Base-by-base conservation (phyloP, 2,888 invertebrate species). In the Pharmacophagus antenor region DNA sequence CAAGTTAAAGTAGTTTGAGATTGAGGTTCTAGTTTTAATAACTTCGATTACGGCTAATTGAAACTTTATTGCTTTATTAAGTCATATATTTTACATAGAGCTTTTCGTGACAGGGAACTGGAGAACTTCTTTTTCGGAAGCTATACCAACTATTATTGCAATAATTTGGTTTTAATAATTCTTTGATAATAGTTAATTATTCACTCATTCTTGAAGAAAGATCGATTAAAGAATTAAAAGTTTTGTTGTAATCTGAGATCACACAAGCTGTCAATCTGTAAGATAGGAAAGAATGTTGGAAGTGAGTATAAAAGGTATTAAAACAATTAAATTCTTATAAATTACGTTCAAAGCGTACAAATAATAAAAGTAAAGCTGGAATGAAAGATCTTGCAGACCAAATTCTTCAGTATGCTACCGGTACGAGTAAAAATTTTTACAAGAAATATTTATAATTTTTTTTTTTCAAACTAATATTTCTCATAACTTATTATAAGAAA, bases 1-100 rank as follows among this genome's bases (percentile, higher is more conserved):
- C 54, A 54, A 54, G 54, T 54, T 54, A 21, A 44, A 44, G 44
- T 46, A 54, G 44, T 54, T 54, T n/a, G 15, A 46, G 54, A 27
- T 27, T 52, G 37, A 21, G 54, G 18, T 54, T 25, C 44, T 27
- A 44, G 54, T 54, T 53, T 23, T 44, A 44, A 44, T 44, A 20
- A 44, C 42, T 1, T 44, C 8, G 15, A 44, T 18, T 44, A 10
- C 7, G 17, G 18, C 18, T 44, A n/a, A 37, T n/a, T n/a, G 15
- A 37, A n/a, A 37, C 15, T 37, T n/a, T 0, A 37, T 27, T 15
- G 37, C 37, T n/a, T 37, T 15, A n/a, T 37, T n/a, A 15, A n/a
- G 37, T 6, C 37, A 4, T n/a, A n/a, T 31, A 31, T 15, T n/a
- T 1, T 37, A 37, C n/a, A n/a, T n/a, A n/a, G n/a, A n/a, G n/a